Percentiles rank a stretch among this genome's conserved stretches.
Evolutionary conservation across 2,797 vertebrate species (phyloP).

Genomic region (Selene dorsalis): DNA sequence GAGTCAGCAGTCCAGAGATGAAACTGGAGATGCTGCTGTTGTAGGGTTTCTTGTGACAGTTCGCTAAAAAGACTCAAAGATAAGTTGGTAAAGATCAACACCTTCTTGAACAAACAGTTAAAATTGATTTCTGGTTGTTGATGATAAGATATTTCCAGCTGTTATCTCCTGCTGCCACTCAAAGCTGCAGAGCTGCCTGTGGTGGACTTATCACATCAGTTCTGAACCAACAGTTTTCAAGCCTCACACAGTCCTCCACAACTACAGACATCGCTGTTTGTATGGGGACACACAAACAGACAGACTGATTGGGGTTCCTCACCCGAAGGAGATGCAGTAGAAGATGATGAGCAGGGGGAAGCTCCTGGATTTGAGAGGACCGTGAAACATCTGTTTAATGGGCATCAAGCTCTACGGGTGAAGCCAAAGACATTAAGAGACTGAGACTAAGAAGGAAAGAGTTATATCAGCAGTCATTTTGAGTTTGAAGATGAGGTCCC

Average conservation of each 20-base stretch:
- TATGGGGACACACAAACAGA: neutral
- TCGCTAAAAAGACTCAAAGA: no score
- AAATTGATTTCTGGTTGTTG: constrained; percentile 20
- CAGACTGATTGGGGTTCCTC: constrained; percentile 37
- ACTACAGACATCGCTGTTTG: neutral
- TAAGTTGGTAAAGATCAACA: no score
- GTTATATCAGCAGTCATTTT: neutral
- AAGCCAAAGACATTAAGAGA: neutral
- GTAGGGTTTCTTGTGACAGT: no score
- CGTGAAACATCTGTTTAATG: constrained; percentile 74
- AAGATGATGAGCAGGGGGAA: constrained; percentile 79
- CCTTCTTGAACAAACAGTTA: no score
- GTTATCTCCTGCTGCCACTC: no score
- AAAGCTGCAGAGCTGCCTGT: no score
- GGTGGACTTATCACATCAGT: neutral
- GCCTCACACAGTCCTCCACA: neutral
- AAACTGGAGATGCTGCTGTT: no score
- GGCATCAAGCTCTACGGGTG: constrained; percentile 71
- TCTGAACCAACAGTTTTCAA: neutral
- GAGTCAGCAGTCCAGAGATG: no score
- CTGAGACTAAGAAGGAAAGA: neutral
- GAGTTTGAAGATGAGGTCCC: no score
- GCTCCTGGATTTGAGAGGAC: constrained; percentile 72
- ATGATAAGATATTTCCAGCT: constrained; percentile 1
- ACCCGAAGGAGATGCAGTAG: constrained; percentile 87